These are phyloP conservation scores for Dynastes tityus DNA, from an alignment of 2,888 invertebrate species.

Conservation along the genomic window DNA sequence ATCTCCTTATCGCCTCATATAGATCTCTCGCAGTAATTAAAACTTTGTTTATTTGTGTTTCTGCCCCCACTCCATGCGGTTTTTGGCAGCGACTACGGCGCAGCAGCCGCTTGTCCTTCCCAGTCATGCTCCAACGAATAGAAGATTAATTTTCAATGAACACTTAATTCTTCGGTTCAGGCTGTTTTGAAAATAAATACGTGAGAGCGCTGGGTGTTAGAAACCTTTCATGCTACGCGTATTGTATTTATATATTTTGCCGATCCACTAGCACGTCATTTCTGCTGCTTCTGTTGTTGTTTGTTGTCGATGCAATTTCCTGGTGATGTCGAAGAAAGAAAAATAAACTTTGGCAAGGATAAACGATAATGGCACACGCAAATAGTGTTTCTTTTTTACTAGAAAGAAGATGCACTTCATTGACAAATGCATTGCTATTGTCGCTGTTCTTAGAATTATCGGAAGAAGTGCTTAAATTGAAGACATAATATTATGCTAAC, in stretches of 20 bases:
- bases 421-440: not conserved
- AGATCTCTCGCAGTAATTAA: slow-evolving; percentile 26
- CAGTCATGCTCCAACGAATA: slow-evolving; percentile 35
- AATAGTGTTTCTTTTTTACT: not conserved
- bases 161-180: slow-evolving; percentile 33
- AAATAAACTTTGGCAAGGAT: not conserved
- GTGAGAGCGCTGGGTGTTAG: slow-evolving; percentile 4
- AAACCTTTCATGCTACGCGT: not conserved
- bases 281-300: not conserved
- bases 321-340: not conserved
- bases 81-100: not conserved
- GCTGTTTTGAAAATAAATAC: slow-evolving; percentile 41
- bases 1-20: slow-evolving; percentile 14
- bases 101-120: not conserved
- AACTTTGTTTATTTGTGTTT: slow-evolving; percentile 37
- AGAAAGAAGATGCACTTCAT: not conserved
- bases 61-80: not conserved
- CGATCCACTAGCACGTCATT: not conserved
- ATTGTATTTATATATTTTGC: not conserved
- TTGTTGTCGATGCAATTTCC: slow-evolving; percentile 5
- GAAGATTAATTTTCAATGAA: slow-evolving; percentile 45
- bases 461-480: not conserved
- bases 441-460: not conserved
- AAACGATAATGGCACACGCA: not conserved
- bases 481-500: slow-evolving; percentile 3